Evolutionary conservation across 2,888 invertebrate species (phyloP), one percentile per base, ranked within the genome.

Genomic region (Dioctria rufipes): DNA sequence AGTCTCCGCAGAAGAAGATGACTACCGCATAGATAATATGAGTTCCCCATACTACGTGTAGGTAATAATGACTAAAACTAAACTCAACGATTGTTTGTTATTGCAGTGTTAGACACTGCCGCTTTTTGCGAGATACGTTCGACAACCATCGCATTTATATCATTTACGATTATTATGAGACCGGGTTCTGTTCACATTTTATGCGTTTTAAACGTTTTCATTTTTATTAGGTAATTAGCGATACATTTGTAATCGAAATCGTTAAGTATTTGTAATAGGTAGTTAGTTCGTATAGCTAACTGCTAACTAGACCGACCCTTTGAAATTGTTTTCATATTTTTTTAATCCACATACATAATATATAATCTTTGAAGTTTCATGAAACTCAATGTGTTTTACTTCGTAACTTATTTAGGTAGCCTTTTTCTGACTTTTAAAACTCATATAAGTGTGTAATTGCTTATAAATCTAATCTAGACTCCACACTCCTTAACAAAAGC

Each of bases 161-260:
- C 51, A 60, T 51, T 63, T 37, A 46, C 49, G 63, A 25, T 46
- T 46, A 37, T 46, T 39, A 1, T 39, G 25, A 37, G 49, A 63
- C 37, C 61, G 40, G 39, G 39, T 46, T 63, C 49, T 37, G 40
- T 37, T 63, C 49, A 42, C 46, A 49, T 63, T 77, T 77, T 77
- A 63, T 77, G 49, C 63, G 77, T 77, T 77, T 77, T 77, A 63
- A 77, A 63, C 46, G 63, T 49, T 63, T 77, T 77, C 77, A 63
- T 63, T 63, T 77, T 77, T 77, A 77, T 77, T 77, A 63, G 49
- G 77, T 43, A 77, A 63, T 77, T 61, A 46, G 61, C 46, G 77
- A 63, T 63, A 46, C 61, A 77, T n/a, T 77, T 75, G 73, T 60
- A 63, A 63, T 77, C 46, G 63, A 43, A 43, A 63, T 77, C 77